Conservation (phyloP, 2,113 vertebrate species). For the Macquaria ambigua region DNA sequence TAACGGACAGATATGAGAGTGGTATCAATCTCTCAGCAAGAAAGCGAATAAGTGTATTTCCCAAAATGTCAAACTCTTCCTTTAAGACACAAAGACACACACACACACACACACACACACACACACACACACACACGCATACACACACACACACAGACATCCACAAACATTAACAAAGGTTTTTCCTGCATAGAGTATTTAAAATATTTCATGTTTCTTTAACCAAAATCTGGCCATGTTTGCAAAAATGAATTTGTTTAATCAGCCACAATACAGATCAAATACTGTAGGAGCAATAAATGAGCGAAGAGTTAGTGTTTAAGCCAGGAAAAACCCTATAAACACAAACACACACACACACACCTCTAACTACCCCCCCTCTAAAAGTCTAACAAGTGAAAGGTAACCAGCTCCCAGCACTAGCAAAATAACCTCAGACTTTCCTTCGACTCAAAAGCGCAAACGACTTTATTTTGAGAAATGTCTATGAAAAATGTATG, state of each 20-base stretch:
- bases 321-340: slow-evolving; percentile 10
- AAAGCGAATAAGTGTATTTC: neutral
- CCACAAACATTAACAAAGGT: neutral
- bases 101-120: neutral
- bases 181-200: slow-evolving; percentile 7
- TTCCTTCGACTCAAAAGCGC: slow-evolving; percentile 14
- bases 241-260: neutral
- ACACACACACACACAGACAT: neutral
- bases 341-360: slow-evolving; percentile 13
- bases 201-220: neutral
- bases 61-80: slow-evolving; percentile 15
- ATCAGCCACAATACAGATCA: neutral
- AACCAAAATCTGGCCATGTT: neutral
- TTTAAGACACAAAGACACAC: neutral
- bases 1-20: neutral
- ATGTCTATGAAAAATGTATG: slow-evolving; percentile 78
- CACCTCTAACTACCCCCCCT: neutral
- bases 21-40: neutral
- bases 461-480: slow-evolving; percentile 74
- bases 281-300: slow-evolving; percentile 1
- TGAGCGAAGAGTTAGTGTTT: neutral
- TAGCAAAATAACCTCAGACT: slow-evolving; percentile 43
- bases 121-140: neutral
- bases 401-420: slow-evolving; percentile 33
- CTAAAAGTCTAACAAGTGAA: slow-evolving; percentile 25